Evolutionary conservation across 2,888 invertebrate species (phyloP).

Genomic region (Ellobium chinense): DNA sequence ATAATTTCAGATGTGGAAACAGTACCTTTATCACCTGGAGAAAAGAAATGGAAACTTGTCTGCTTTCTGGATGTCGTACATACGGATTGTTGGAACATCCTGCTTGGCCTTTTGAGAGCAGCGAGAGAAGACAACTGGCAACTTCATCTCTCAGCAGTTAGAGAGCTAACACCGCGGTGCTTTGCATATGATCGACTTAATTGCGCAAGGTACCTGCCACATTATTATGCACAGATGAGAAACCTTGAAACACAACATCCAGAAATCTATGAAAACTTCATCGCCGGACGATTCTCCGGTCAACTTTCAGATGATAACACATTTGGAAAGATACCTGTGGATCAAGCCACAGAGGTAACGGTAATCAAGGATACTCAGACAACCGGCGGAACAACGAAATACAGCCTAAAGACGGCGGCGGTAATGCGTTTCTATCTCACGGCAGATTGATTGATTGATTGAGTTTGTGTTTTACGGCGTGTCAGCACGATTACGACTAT

Average conservation of each 20-base stretch:
- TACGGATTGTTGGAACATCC: neutral
- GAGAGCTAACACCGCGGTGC: neutral
- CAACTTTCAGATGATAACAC: conserved; percentile 25
- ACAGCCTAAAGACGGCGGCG: neutral
- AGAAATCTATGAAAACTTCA: conserved; percentile 40
- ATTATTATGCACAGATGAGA: conserved; percentile 49
- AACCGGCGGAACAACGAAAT: neutral
- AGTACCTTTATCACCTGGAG: neutral
- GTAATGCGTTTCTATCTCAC: neutral
- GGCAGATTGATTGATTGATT: too few relatives aligned
- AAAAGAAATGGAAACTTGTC: neutral
- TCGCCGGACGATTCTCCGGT: conserved; percentile 47
- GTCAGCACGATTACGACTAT: too few relatives aligned
- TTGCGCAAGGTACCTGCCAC: neutral
- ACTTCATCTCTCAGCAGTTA: neutral
- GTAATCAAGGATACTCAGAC: conserved; percentile 38
- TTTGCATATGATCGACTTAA: neutral
- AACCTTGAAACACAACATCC: conserved; percentile 43
- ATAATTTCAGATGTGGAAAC: neutral
- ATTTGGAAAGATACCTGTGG: conserved; percentile 28
- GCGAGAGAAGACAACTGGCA: neutral
- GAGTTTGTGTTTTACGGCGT: too few relatives aligned
- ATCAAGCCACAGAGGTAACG: conserved; percentile 19
- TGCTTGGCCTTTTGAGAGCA: neutral
- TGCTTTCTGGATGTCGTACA: neutral